Percentiles rank a stretch among this genome's conserved stretches.
phyloP scores from a whole-genome alignment of 2,113 vertebrate genomes.

The Alethe diademata region DNA sequence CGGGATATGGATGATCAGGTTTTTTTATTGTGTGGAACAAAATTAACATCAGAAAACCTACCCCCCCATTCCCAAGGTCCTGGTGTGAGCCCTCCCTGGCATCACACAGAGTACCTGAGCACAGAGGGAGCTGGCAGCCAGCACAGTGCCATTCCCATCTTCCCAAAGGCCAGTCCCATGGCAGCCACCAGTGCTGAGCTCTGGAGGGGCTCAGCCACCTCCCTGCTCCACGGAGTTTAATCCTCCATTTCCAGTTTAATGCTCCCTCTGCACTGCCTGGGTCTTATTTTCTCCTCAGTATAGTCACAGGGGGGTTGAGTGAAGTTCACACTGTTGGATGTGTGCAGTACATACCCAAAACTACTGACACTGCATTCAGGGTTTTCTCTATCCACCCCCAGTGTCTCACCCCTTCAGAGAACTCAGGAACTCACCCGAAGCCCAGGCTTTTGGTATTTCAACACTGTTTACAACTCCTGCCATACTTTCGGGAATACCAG shows the following conservation, averaged over 20 bases:
- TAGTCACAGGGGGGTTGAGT: accelerated
- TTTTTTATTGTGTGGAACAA: background rate
- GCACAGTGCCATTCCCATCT: accelerated
- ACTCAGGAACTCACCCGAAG: background rate
- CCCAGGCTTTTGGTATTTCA: accelerated
- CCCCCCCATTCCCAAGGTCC: accelerated
- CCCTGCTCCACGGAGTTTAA: background rate
- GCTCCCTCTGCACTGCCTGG: background rate
- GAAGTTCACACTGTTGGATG: accelerated
- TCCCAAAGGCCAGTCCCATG: background rate
- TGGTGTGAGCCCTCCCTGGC: background rate
- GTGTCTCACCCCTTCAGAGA: background rate
- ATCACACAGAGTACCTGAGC: background rate
- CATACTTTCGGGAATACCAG: background rate
- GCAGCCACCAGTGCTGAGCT: background rate
- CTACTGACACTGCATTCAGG: accelerated
- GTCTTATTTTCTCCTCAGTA: background rate
- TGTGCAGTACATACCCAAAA: accelerated
- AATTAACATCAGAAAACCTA: background rate
- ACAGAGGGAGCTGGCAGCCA: background rate
- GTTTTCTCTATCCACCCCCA: no score
- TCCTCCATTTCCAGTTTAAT: background rate
- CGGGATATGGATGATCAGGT: background rate
- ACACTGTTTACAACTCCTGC: background rate
- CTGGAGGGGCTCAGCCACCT: background rate